phyloP scores from a whole-genome alignment of 2,797 vertebrate genomes.

The Cottoperca gobio region DNA sequence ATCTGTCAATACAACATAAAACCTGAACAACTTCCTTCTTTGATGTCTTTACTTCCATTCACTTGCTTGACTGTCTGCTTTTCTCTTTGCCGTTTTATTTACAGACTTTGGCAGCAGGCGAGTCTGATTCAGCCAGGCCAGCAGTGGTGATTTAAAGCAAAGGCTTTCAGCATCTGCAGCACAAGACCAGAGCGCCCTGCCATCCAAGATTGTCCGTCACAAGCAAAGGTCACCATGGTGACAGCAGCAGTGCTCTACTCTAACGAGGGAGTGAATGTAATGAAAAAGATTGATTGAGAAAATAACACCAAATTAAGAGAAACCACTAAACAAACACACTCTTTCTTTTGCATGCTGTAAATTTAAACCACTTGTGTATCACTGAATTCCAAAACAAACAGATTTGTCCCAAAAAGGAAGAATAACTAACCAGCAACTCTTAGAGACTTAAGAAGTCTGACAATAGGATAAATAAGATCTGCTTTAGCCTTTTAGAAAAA shows the following conservation, averaged over 20 bases:
- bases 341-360: not conserved
- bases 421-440: not conserved
- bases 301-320: slow-evolving; percentile 21
- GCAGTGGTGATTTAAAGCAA: slow-evolving; percentile 62
- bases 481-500: slow-evolving; percentile 14
- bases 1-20: slow-evolving; percentile 22
- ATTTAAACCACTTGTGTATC: not conserved
- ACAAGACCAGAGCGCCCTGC: slow-evolving; percentile 13
- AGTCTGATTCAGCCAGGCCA: slow-evolving; percentile 25
- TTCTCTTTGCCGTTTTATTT: slow-evolving; percentile 13
- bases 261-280: slow-evolving; percentile 13
- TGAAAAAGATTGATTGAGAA: slow-evolving; percentile 28
- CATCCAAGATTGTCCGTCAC: slow-evolving; percentile 54
- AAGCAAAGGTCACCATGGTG: slow-evolving; percentile 68
- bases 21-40: slow-evolving; percentile 11
- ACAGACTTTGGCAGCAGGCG: slow-evolving; percentile 37
- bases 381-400: slow-evolving; percentile 9
- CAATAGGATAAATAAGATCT: not conserved
- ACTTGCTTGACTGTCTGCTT: slow-evolving; percentile 27
- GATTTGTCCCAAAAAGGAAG: not conserved
- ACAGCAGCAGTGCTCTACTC: slow-evolving; percentile 49
- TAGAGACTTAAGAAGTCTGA: not conserved
- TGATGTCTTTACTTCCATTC: slow-evolving; percentile 40
- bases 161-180: slow-evolving; percentile 65
- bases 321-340: not conserved